Percentiles rank a stretch among this genome's conserved stretches.
phyloP scores from a whole-genome alignment of 2,113 vertebrate species.

The Entomyzon cyanotis region DNA sequence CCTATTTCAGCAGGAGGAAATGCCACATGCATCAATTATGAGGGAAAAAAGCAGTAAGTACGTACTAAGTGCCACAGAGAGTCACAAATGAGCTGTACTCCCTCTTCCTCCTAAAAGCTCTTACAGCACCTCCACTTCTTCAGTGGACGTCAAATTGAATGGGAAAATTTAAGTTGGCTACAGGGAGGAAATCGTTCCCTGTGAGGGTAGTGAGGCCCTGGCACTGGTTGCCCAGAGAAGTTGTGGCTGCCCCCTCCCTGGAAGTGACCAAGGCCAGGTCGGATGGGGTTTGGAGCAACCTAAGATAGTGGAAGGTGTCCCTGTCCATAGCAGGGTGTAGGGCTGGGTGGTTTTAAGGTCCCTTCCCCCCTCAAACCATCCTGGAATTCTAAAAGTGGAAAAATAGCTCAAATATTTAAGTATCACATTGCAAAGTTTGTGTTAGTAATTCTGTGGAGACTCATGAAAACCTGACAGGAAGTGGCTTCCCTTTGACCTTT shows the following conservation, averaged over 20 bases:
- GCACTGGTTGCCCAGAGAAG: neutral
- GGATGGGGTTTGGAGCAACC: rapidly evolving
- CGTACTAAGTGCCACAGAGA: rapidly evolving
- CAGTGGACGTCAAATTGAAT: neutral
- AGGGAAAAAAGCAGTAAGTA: neutral
- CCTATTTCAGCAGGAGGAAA: neutral
- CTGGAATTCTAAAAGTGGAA: neutral
- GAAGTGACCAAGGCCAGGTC: neutral
- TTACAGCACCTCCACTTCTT: neutral
- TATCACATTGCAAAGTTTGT: neutral
- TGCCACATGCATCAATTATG: neutral
- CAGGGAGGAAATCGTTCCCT: neutral
- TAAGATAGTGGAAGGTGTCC: neutral
- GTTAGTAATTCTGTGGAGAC: neutral
- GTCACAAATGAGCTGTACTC: neutral
- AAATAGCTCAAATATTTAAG: neutral
- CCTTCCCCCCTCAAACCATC: neutral
- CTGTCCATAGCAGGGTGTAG: neutral
- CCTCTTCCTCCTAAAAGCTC: neutral
- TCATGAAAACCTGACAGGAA: neutral
- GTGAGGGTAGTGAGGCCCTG: neutral
- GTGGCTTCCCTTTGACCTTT: neutral
- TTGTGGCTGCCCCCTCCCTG: neutral
- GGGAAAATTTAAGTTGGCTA: neutral
- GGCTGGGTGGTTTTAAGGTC: neutral